phyloP scores from a whole-genome alignment of 2,113 vertebrate species.

The Condylura cristata region DNA sequence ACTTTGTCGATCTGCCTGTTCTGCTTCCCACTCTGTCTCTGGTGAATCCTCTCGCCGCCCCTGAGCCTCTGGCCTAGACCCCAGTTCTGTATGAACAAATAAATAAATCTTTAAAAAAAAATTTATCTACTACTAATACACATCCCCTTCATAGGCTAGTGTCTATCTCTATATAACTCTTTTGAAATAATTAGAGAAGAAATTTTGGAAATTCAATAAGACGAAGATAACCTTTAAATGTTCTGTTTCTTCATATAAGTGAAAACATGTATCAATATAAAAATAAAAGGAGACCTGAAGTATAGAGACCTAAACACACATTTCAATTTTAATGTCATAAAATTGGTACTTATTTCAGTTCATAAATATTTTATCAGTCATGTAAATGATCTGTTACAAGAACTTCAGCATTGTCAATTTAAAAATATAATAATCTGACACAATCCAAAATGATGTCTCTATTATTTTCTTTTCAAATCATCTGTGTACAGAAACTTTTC shows the following conservation, averaged over 20 bases:
- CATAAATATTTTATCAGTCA: conserved; percentile 33
- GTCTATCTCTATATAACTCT: background rate
- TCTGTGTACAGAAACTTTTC: background rate
- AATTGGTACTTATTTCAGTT: conserved; percentile 4
- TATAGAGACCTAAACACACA: background rate
- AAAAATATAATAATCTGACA: conserved; percentile 47
- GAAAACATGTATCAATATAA: background rate
- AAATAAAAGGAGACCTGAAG: background rate
- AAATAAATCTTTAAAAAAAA: too few relatives aligned
- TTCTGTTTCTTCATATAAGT: background rate
- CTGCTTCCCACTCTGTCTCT: too few relatives aligned
- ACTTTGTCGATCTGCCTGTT: too few relatives aligned
- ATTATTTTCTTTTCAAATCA: conserved; percentile 60
- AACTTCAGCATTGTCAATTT: conserved; percentile 38
- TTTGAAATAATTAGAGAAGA: background rate
- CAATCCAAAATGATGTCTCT: background rate
- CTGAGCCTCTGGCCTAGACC: too few relatives aligned
- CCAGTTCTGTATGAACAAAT: too few relatives aligned
- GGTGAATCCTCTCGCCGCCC: too few relatives aligned
- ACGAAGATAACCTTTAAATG: background rate
- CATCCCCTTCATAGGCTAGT: background rate
- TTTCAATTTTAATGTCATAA: conserved; percentile 39
- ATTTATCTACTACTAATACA: background rate
- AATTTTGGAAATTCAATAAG: background rate
- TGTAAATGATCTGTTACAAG: conserved; percentile 21